Conservation (phyloP, 2,113 vertebrate genomes). For the Catharus bicknelli region DNA sequence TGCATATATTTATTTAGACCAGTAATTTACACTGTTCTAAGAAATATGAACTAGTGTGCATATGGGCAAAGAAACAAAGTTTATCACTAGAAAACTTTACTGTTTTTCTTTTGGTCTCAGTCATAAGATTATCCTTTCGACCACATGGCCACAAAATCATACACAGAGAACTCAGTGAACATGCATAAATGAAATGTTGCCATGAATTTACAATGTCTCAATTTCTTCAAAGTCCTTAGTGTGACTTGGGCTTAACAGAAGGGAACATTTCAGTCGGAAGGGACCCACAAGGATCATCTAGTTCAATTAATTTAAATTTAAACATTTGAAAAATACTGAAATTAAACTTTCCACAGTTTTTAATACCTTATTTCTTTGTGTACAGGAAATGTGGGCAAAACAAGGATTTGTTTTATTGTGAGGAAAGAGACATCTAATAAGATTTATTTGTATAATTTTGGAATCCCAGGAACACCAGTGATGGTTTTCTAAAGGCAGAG, state of each 20-base stretch:
- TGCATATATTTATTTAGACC: background rate
- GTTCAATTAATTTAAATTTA: background rate
- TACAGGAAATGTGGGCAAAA: background rate
- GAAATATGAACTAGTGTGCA: background rate
- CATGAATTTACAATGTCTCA: background rate
- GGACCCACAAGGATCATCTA: background rate
- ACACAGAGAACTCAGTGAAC: background rate
- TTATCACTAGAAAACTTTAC: background rate
- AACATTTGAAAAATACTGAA: background rate
- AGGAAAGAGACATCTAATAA: background rate
- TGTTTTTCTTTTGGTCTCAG: background rate
- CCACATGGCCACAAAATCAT: background rate
- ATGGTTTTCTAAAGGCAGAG: background rate
- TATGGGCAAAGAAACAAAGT: background rate
- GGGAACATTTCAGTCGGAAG: background rate
- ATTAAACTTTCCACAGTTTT: background rate
- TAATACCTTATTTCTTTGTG: background rate
- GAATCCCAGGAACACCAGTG: background rate
- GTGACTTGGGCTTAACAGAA: background rate
- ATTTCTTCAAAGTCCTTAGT: background rate
- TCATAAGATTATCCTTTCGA: background rate
- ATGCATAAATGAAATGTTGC: background rate
- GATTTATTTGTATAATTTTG: background rate
- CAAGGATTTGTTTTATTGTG: background rate
- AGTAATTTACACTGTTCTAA: slow-evolving; percentile 6